Percentiles rank a stretch among this genome's conserved stretches.
These are phyloP conservation scores for Pollenia amentaria DNA, from an alignment of 2,888 invertebrate genomes.

Conservation along the genomic window DNA sequence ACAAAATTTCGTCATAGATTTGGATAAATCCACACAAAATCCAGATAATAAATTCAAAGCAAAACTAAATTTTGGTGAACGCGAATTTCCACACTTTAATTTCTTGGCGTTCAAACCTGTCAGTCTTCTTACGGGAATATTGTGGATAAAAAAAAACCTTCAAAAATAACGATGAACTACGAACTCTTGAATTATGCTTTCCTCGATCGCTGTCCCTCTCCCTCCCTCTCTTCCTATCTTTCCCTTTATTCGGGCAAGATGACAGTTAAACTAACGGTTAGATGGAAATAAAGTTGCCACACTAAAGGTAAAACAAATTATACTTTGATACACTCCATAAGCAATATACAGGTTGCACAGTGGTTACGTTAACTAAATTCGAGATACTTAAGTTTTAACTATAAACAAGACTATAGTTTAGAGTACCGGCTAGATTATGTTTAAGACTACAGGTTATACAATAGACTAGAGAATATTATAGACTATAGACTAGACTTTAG, in stretches of 20 bases:
- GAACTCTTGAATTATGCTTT: constrained; percentile 61
- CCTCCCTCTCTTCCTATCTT: neutral
- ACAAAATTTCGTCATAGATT: constrained; percentile 82
- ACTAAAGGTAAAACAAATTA: constrained; percentile 7
- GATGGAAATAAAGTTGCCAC: constrained; percentile 39
- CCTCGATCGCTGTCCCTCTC: neutral
- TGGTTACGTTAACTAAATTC: neutral
- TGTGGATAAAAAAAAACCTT: constrained; percentile 34
- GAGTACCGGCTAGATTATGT: too few species aligned
- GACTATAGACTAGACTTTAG: too few species aligned
- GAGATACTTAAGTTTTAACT: too few species aligned
- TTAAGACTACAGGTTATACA: too few species aligned
- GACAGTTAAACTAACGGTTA: constrained; percentile 63
- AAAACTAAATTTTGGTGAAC: constrained; percentile 76
- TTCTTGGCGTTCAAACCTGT: constrained; percentile 52
- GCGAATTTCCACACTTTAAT: constrained; percentile 49
- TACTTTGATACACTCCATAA: constrained; percentile 8
- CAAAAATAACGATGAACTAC: constrained; percentile 62
- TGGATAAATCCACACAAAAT: neutral
- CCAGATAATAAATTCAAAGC: constrained; percentile 65
- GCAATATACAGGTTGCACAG: constrained; percentile 41
- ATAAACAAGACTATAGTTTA: too few species aligned
- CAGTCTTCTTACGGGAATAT: constrained; percentile 63
- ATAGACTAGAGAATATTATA: too few species aligned
- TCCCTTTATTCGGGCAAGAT: constrained; percentile 4